Evolutionary conservation across 2,888 invertebrate species (phyloP).

Genomic region (Hirtodrosophila cameraria): DNA sequence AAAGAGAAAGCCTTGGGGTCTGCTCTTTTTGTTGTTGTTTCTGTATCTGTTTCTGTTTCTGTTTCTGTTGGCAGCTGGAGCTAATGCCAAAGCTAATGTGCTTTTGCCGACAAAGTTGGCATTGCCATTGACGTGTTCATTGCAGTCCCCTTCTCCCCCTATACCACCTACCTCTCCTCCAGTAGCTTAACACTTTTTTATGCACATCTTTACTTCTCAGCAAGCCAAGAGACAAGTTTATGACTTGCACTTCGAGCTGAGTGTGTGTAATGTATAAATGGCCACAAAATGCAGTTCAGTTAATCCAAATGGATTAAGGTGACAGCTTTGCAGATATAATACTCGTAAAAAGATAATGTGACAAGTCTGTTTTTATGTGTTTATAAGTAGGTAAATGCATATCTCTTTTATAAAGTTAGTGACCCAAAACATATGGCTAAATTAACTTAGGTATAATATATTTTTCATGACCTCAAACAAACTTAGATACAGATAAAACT

Average conservation of each 20-base stretch:
- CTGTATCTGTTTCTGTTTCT: neutral
- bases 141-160: too few species aligned
- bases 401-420: too few species aligned
- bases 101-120: slow-evolving; percentile 47
- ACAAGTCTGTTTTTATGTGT: neutral
- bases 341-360: slow-evolving; percentile 24
- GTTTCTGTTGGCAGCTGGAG: slow-evolving; percentile 62
- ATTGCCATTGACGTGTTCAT: slow-evolving; percentile 43
- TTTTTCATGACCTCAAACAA: too few species aligned
- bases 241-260: slow-evolving; percentile 48
- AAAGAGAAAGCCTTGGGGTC: slow-evolving; percentile 48
- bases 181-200: neutral
- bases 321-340: slow-evolving; percentile 17
- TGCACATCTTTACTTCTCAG: slow-evolving; percentile 10
- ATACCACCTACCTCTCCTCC: too few species aligned
- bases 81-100: slow-evolving; percentile 61
- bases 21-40: neutral
- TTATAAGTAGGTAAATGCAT: too few species aligned
- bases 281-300: slow-evolving; percentile 40
- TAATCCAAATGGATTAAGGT: slow-evolving; percentile 35
- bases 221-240: slow-evolving; percentile 47
- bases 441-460: too few species aligned
- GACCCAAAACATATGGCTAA: too few species aligned
- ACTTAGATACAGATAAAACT: too few species aligned
- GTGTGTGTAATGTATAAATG: slow-evolving; percentile 19